phyloP scores from a whole-genome alignment of 2,113 vertebrate species.

The Tetrao urogallus region DNA sequence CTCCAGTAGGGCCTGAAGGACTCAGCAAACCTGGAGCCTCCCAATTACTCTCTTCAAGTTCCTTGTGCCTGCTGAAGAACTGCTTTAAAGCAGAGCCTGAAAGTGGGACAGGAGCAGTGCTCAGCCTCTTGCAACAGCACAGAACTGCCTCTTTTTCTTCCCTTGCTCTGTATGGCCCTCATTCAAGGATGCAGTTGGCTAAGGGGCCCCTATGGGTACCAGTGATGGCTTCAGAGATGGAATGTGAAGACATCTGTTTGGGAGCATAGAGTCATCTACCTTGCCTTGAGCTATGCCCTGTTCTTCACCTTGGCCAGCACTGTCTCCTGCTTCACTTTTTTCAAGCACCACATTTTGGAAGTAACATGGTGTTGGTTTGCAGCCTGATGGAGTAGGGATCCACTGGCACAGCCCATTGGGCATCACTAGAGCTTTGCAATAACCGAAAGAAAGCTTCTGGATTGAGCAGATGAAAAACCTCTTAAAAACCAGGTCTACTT shows the following conservation, averaged over 20 bases:
- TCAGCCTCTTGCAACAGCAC: background rate
- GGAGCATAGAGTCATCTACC: accelerated
- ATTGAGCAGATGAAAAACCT: background rate
- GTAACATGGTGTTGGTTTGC: accelerated
- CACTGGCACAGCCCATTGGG: background rate
- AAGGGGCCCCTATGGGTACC: background rate
- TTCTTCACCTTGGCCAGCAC: accelerated
- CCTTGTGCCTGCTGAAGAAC: background rate
- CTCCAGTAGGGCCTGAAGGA: background rate
- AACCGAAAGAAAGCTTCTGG: background rate
- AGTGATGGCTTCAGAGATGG: background rate
- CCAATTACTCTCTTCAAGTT: background rate
- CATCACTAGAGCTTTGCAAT: background rate
- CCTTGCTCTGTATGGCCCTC: background rate
- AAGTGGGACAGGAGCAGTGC: no score
- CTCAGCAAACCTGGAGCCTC: background rate
- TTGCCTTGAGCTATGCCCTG: background rate
- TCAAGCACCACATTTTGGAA: background rate
- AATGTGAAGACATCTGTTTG: background rate
- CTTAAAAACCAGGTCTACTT: background rate
- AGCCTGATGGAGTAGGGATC: accelerated
- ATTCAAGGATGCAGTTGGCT: accelerated
- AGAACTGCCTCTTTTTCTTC: background rate
- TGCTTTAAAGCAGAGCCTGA: background rate
- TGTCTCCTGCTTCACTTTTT: background rate